phyloP scores from a whole-genome alignment of 2,888 invertebrate genomes.

The Eupithecia dodoneata region DNA sequence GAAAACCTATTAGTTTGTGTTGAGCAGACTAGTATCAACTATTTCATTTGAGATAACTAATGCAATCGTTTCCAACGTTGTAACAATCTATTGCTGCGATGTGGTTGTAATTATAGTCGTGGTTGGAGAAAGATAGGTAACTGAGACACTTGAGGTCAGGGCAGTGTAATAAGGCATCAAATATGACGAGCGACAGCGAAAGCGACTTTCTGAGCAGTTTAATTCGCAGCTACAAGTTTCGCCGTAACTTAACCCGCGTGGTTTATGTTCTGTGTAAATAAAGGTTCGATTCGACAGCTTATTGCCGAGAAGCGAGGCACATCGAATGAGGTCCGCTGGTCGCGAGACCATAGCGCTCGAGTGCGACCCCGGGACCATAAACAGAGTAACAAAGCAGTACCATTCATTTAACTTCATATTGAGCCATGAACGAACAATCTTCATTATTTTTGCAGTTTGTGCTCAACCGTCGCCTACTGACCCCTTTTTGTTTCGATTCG shows the following conservation, averaged over 20 bases:
- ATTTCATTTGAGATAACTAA: neutral
- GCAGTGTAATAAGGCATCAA: neutral
- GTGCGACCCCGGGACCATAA: constrained; percentile 52
- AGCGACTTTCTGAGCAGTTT: neutral
- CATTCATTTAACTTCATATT: constrained; percentile 78
- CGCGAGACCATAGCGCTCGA: neutral
- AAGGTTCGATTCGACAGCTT: constrained; percentile 36
- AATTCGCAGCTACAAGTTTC: constrained; percentile 4
- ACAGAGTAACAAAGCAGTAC: constrained; percentile 63
- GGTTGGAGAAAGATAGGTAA: neutral
- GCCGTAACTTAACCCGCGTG: constrained; percentile 1
- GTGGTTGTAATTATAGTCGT: constrained; percentile 4
- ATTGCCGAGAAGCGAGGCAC: constrained; percentile 31
- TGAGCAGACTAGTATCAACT: neutral
- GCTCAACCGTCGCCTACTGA: constrained; percentile 64
- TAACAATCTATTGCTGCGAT: neutral
- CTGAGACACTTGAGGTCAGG: neutral
- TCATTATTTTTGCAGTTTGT: constrained; percentile 73
- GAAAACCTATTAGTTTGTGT: neutral
- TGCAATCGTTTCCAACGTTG: neutral
- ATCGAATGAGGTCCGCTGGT: constrained; percentile 15
- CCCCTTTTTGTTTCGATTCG: constrained; percentile 69
- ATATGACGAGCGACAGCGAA: neutral
- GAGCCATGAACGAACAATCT: constrained; percentile 80
- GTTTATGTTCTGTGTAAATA: constrained; percentile 14